A percentile compares a stretch with the other conserved stretches of the same genome.
phyloP scores from a whole-genome alignment of 1,140 invertebrate species.

The Drosophila equinoxialis region DNA sequence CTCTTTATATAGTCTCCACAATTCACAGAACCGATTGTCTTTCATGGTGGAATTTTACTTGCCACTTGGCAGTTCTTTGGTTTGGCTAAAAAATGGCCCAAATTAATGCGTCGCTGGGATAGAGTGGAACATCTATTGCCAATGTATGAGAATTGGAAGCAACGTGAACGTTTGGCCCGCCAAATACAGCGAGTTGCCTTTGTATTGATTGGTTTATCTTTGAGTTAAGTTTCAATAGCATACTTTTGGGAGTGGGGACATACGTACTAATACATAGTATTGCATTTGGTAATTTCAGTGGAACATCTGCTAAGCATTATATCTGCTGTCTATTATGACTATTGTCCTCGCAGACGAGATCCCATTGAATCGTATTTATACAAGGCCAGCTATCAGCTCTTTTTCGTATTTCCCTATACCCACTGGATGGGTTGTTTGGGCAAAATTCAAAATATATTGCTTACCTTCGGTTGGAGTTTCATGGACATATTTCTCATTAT shows the following conservation, averaged over 20 bases:
- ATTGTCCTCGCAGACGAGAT: conserved; percentile 58
- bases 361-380: conserved; percentile 69
- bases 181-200: conserved; percentile 53
- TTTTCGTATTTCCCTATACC: conserved; percentile 63
- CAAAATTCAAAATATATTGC: conserved; percentile 64
- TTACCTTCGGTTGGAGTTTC: conserved; percentile 78
- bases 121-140: conserved; percentile 64
- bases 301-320: conserved; percentile 79
- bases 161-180: conserved; percentile 41
- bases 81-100: conserved; percentile 66
- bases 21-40: conserved; percentile 65
- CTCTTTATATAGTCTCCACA: neutral
- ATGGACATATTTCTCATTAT: conserved; percentile 76
- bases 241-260: neutral
- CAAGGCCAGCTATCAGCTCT: conserved; percentile 50
- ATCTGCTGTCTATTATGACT: conserved; percentile 61
- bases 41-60: conserved; percentile 56
- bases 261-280: neutral
- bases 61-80: conserved; percentile 54
- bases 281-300: conserved; percentile 40
- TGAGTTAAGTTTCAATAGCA: conserved; percentile 47
- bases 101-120: conserved; percentile 66
- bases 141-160: conserved; percentile 13
- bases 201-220: conserved; percentile 54
- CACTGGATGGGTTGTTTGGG: conserved; percentile 67